Percentiles rank a stretch among this genome's conserved stretches.
These are phyloP conservation scores for Odontamblyopus lacepedii DNA, from an alignment of 2,797 vertebrate species.

Conservation along the genomic window DNA sequence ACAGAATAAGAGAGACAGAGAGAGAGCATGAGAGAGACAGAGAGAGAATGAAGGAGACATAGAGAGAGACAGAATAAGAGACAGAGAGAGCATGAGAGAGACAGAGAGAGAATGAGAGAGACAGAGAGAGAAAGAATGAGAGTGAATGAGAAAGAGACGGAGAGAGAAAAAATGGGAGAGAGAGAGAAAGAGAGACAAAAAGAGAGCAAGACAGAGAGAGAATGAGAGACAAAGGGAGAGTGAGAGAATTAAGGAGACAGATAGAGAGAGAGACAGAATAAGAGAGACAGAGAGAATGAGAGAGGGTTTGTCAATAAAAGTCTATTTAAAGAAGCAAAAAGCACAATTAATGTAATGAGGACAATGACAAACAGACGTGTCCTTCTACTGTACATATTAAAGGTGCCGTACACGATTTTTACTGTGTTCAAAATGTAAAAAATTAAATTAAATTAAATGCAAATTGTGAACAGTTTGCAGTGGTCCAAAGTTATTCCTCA, in stretches of 20 bases:
- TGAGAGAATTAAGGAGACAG: no score
- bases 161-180: no score
- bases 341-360: neutral
- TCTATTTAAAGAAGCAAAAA: neutral
- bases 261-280: no score
- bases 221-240: neutral
- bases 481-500: no score
- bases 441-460: no score
- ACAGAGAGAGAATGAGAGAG: no score
- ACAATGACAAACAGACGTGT: neutral
- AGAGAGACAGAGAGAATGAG: neutral
- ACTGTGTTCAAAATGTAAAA: no score
- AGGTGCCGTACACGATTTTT: no score
- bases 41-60: neutral
- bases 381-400: neutral
- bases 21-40: no score
- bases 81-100: neutral
- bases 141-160: neutral
- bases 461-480: no score
- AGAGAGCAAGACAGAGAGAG: neutral
- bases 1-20: no score
- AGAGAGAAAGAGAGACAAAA: no score
- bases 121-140: neutral
- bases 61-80: neutral
- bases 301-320: neutral